A percentile compares a stretch with the other conserved stretches of the same genome.
Evolutionary conservation across 2,888 invertebrate species (phyloP).

Genomic region (Nymphalis urticae): DNA sequence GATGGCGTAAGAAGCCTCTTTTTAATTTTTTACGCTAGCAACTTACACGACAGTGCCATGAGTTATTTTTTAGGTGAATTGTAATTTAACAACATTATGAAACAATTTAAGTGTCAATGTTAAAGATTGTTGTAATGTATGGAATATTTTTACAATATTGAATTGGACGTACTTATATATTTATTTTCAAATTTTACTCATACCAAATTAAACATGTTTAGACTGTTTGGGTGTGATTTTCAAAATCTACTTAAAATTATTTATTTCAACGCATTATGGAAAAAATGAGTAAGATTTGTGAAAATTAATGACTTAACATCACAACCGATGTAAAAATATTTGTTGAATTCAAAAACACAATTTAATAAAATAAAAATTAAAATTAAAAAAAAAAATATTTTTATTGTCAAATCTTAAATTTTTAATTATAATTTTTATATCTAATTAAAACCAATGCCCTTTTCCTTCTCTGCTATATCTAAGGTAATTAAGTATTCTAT

Average conservation of each 20-base stretch:
- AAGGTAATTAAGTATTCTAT: background rate
- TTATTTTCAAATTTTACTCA: slow-evolving; percentile 33
- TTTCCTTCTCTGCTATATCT: background rate
- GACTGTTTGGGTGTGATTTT: slow-evolving; percentile 14
- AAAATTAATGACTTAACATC: slow-evolving; percentile 20
- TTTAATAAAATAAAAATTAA: slow-evolving; percentile 63
- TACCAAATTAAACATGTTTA: slow-evolving; percentile 27
- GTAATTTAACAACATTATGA: slow-evolving; percentile 1
- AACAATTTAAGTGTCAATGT: background rate
- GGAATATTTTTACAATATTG: slow-evolving; percentile 20
- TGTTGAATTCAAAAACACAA: slow-evolving; percentile 67
- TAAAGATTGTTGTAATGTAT: slow-evolving; percentile 13
- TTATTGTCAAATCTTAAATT: slow-evolving; percentile 52
- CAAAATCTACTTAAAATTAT: slow-evolving; percentile 31
- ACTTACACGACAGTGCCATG: slow-evolving; percentile 54
- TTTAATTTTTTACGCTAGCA: slow-evolving; percentile 36
- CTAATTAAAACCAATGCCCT: background rate
- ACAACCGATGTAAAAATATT: slow-evolving; percentile 45
- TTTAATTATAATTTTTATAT: background rate
- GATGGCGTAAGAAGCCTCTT: slow-evolving; percentile 37
- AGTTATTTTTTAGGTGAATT: slow-evolving; percentile 28
- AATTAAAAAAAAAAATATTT: slow-evolving; percentile 60
- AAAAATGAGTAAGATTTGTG: slow-evolving; percentile 20
- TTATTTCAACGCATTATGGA: slow-evolving; percentile 14
- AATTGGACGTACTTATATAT: slow-evolving; percentile 31